phyloP scores from a whole-genome alignment of 2,113 vertebrate genomes.

The Plectropomus leopardus region DNA sequence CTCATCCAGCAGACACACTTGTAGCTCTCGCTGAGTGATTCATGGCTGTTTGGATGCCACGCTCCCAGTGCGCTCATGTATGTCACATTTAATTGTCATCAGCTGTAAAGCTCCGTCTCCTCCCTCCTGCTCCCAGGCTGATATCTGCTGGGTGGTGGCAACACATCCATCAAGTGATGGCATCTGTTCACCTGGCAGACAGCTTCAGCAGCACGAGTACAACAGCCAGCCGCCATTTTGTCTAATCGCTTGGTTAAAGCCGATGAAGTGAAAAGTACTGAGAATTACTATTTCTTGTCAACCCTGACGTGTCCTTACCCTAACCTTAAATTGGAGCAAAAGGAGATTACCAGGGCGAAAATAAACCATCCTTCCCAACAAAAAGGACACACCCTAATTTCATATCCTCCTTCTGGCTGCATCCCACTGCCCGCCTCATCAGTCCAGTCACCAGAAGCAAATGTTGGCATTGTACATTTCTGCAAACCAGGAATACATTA shows the following conservation, averaged over 20 bases:
- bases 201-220: background rate
- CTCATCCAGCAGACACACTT: background rate
- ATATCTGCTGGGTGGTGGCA: slow-evolving; percentile 25
- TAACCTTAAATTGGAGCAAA: background rate
- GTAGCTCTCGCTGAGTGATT: slow-evolving; percentile 14
- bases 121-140: slow-evolving; percentile 32
- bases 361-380: background rate
- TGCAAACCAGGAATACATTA: too few relatives aligned
- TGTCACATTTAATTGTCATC: slow-evolving; percentile 54
- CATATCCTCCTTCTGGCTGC: background rate
- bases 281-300: background rate
- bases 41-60: slow-evolving; percentile 24
- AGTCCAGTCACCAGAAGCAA: too few relatives aligned
- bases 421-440: too few relatives aligned
- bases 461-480: too few relatives aligned
- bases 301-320: background rate
- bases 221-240: slow-evolving; percentile 31
- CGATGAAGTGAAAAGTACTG: background rate
- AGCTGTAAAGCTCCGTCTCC: slow-evolving; percentile 23
- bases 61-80: slow-evolving; percentile 24
- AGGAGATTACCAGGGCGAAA: background rate
- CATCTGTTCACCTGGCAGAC: slow-evolving; percentile 49
- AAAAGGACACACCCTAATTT: background rate
- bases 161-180: slow-evolving; percentile 44
- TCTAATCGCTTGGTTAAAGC: slow-evolving; percentile 17